Conservation (phyloP, 2,797 vertebrate species). For the Peromyscus nudipes region DNA sequence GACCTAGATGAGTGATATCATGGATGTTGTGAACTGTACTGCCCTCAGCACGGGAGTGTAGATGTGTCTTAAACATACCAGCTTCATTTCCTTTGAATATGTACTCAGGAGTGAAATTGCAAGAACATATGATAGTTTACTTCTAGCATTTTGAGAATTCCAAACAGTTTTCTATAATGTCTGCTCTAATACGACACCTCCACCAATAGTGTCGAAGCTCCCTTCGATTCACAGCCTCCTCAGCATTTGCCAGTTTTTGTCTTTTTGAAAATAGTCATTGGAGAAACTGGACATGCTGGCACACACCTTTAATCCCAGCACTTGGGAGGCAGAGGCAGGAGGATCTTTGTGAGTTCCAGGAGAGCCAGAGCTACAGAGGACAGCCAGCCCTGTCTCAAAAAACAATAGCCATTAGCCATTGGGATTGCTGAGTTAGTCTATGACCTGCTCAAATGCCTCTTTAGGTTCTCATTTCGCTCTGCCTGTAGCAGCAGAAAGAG, state of each 20-base stretch:
- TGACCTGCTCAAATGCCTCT: background rate
- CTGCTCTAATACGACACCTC: background rate
- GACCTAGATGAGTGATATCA: no score
- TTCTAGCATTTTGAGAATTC: background rate
- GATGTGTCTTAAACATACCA: background rate
- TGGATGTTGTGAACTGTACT: background rate
- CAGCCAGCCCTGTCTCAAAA: background rate
- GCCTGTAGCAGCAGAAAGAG: background rate
- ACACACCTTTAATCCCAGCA: background rate
- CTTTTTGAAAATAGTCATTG: background rate
- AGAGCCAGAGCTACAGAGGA: background rate
- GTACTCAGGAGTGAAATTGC: background rate
- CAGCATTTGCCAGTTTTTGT: background rate
- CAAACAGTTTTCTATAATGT: background rate
- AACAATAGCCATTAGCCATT: background rate
- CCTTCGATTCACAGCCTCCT: background rate
- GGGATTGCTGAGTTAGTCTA: background rate
- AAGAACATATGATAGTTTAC: background rate
- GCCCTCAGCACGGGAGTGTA: background rate
- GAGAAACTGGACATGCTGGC: background rate
- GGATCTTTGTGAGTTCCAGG: background rate
- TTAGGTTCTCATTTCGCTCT: background rate
- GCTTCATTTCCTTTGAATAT: background rate
- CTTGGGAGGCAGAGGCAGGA: no score
- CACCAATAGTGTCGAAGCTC: background rate